A percentile compares a stretch with the other conserved stretches of the same genome.
Evolutionary conservation across 2,797 vertebrate genomes (phyloP).

Genomic region (Molossus molossus): DNA sequence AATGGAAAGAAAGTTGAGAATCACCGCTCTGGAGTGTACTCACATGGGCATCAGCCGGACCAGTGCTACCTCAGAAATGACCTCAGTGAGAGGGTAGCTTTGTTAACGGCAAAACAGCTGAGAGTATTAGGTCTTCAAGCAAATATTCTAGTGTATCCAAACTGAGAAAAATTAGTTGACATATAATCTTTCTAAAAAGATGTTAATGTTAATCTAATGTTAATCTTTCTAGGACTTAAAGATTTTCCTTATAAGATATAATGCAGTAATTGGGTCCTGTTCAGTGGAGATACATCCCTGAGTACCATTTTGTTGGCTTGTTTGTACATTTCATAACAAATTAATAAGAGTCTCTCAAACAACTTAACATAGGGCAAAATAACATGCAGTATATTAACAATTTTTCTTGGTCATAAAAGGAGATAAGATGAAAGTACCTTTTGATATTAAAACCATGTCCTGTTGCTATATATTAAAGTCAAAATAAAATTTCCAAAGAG

Average conservation of each 20-base stretch:
- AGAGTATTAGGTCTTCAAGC: background rate
- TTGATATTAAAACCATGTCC: background rate
- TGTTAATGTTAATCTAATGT: background rate
- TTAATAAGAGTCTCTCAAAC: background rate
- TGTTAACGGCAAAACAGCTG: background rate
- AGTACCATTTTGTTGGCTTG: background rate
- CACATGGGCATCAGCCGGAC: background rate
- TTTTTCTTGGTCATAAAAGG: background rate
- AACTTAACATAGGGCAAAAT: background rate
- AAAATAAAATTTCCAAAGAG: slow-evolving; percentile 10
- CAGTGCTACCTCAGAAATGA: background rate
- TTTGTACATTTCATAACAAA: slow-evolving; percentile 43
- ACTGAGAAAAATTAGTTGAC: background rate
- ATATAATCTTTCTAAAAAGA: background rate
- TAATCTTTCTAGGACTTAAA: slow-evolving; percentile 7
- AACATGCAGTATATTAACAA: background rate
- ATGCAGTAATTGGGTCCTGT: background rate
- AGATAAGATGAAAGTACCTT: background rate
- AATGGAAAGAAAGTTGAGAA: background rate
- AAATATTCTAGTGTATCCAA: background rate
- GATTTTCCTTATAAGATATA: background rate
- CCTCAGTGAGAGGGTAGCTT: background rate
- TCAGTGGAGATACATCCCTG: background rate
- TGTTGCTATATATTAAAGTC: background rate
- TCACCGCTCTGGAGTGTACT: background rate